phyloP scores from a whole-genome alignment of 2,797 vertebrate species.

The Phoeniculus purpureus region DNA sequence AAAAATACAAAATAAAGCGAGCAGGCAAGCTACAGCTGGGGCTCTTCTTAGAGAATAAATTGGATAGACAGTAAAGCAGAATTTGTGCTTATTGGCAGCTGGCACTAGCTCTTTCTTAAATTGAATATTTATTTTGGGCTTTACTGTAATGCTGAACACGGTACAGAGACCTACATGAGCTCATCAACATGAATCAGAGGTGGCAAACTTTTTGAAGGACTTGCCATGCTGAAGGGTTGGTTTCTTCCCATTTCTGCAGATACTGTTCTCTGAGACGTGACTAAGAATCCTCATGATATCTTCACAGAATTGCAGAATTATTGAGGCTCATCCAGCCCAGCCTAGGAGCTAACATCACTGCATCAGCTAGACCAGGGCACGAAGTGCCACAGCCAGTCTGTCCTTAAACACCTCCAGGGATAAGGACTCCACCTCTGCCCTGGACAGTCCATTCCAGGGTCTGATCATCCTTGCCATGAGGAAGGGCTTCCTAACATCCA shows the following conservation, averaged over 20 bases:
- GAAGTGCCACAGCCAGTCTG: too few species aligned
- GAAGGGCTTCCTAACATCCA: too few species aligned
- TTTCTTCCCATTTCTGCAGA: neutral
- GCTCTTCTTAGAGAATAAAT: constrained; percentile 1
- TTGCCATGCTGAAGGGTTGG: neutral
- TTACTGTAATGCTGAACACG: neutral
- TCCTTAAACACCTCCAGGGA: too few species aligned
- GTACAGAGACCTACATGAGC: neutral
- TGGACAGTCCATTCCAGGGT: too few species aligned
- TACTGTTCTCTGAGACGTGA: neutral
- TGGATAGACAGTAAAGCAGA: neutral
- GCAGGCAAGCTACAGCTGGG: neutral
- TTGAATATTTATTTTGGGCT: constrained; percentile 21
- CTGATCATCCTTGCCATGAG: too few species aligned
- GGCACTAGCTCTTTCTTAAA: neutral
- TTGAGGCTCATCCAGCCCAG: too few species aligned
- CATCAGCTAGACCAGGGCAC: too few species aligned
- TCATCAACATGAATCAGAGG: neutral
- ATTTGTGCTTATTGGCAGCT: constrained; percentile 17
- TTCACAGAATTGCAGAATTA: neutral
- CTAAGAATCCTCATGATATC: neutral
- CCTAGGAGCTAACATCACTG: too few species aligned
- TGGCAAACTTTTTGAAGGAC: neutral
- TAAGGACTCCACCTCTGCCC: too few species aligned
- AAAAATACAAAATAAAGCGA: neutral